phyloP scores from a whole-genome alignment of 64 coral and sea anemone species.

The Dendronephthya gigantea region DNA sequence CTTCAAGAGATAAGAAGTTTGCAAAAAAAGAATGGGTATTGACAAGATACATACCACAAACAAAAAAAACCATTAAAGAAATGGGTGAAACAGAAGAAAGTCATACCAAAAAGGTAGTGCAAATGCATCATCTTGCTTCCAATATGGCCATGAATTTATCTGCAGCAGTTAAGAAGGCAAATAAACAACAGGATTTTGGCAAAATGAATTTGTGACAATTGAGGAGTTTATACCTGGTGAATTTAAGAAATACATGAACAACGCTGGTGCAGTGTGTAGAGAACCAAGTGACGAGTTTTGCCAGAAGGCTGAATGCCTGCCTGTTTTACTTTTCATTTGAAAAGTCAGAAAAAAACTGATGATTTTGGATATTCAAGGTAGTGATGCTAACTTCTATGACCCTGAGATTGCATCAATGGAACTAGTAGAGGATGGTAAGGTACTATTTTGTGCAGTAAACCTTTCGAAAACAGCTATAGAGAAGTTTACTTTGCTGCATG shows the following conservation, averaged over 20 bases:
- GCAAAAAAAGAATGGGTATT: not conserved
- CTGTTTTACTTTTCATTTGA: not conserved
- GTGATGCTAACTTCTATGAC: not conserved
- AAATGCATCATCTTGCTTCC: constrained; percentile 10
- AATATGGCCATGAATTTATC: constrained; percentile 4
- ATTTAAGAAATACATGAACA: not conserved
- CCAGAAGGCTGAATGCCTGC: not conserved
- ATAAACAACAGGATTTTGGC: not conserved
- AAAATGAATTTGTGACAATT: constrained; percentile 1
- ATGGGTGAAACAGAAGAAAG: constrained; percentile 5
- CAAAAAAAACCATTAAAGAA: not conserved
- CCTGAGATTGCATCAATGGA: not conserved
- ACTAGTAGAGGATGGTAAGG: not conserved
- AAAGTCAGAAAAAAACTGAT: not conserved
- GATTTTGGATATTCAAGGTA: not conserved
- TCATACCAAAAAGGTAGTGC: not conserved
- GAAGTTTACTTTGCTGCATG: constrained; percentile 7
- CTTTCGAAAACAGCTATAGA: not conserved
- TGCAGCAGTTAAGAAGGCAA: not conserved
- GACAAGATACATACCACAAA: not conserved
- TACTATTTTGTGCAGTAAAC: not conserved
- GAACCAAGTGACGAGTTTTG: constrained; percentile 1
- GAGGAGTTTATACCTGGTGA: not conserved
- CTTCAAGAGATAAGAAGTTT: not conserved
- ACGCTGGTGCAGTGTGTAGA: not conserved